These are phyloP conservation scores for Marasmarcha lunaedactyla DNA, from an alignment of 2,888 invertebrate genomes.

Conservation along the genomic window DNA sequence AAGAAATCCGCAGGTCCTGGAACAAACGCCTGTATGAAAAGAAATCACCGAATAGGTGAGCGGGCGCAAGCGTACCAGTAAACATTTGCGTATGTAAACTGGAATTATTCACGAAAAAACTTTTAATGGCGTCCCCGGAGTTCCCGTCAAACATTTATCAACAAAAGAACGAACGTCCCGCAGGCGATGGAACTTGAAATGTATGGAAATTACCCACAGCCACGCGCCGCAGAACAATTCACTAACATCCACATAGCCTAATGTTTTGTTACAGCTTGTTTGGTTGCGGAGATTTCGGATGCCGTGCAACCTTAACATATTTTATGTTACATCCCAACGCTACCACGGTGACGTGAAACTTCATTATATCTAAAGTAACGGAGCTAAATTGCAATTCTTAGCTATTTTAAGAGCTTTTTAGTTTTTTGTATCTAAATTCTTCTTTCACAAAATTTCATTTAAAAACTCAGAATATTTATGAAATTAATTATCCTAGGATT, in stretches of 20 bases:
- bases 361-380: too few species aligned
- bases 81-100: constrained; percentile 71
- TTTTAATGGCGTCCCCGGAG: constrained; percentile 71
- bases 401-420: too few species aligned
- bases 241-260: constrained; percentile 66
- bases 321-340: constrained; percentile 30
- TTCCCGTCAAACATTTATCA: constrained; percentile 71
- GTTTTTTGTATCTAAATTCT: too few species aligned
- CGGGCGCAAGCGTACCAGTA: constrained; percentile 62
- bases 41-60: constrained; percentile 68
- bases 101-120: constrained; percentile 70
- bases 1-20: constrained; percentile 46
- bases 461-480: too few species aligned
- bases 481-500: constrained; percentile 26
- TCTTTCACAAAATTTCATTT: too few species aligned
- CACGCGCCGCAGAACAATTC: constrained; percentile 68
- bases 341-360: too few species aligned
- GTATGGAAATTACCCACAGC: constrained; percentile 69
- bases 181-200: constrained; percentile 71
- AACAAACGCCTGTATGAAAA: constrained; percentile 61
- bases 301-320: constrained; percentile 41
- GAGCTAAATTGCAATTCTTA: too few species aligned
- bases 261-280: constrained; percentile 68
- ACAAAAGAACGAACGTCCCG: constrained; percentile 71
- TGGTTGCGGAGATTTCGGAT: constrained; percentile 20